Evolutionary conservation across 2,113 vertebrate genomes (phyloP).

Genomic region (Nothocercus nigrocapillus): DNA sequence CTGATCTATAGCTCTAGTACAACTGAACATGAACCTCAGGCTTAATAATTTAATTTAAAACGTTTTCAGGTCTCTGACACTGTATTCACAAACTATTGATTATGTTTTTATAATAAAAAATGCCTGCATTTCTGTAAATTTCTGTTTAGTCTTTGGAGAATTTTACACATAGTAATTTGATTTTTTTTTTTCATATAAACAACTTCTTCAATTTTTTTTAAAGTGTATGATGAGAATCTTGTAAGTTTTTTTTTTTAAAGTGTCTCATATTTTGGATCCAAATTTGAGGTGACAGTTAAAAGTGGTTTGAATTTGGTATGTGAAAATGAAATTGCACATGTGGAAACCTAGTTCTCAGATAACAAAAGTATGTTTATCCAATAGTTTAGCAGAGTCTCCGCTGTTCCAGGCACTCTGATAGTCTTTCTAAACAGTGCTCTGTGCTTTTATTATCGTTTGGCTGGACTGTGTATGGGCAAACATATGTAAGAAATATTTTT

Average conservation of each 20-base stretch:
- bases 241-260: background rate
- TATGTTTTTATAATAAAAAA: conserved; percentile 4
- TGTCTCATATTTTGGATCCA: background rate
- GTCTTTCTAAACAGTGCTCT: background rate
- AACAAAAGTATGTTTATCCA: background rate
- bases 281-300: background rate
- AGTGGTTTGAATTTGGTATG: background rate
- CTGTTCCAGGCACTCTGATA: background rate
- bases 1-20: background rate
- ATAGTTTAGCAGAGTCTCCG: background rate
- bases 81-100: background rate
- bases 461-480: background rate
- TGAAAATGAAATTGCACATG: background rate
- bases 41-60: background rate
- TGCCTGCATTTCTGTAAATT: background rate
- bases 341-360: background rate
- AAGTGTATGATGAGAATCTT: background rate
- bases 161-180: background rate
- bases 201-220: background rate
- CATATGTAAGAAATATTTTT: background rate
- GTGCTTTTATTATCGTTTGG: background rate
- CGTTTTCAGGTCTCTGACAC: background rate
- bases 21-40: background rate
- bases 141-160: background rate
- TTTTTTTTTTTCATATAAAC: background rate